Percentiles rank a stretch among this genome's conserved stretches.
Evolutionary conservation across 1,140 invertebrate species (phyloP).

Genomic region (Drosophila bipectinata): DNA sequence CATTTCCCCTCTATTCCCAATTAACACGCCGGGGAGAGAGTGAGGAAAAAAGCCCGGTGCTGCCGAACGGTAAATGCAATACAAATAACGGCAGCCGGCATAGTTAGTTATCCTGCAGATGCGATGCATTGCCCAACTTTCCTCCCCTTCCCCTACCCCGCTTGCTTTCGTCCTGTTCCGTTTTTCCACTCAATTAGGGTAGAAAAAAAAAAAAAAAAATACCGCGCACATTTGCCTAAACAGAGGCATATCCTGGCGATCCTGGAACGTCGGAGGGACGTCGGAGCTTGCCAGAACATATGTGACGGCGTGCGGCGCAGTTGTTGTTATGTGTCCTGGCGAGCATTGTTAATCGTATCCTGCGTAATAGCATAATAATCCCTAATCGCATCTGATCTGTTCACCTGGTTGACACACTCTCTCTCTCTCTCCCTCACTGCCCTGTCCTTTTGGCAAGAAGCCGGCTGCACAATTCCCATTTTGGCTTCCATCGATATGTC

Average conservation of each 20-base stretch:
- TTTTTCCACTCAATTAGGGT: conserved; percentile 80
- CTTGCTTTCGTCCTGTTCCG: conserved; percentile 3
- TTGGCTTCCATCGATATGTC: conserved; percentile 58
- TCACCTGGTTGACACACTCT: conserved; percentile 70
- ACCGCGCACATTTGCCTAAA: conserved; percentile 71
- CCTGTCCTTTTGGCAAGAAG: conserved; percentile 3
- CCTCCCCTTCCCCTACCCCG: conserved; percentile 6
- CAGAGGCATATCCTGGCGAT: background rate
- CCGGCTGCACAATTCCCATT: conserved; percentile 66
- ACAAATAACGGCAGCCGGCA: conserved; percentile 73
- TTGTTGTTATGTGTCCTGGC: conserved; percentile 54
- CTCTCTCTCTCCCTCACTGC: conserved; percentile 10
- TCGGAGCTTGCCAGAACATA: conserved; percentile 57
- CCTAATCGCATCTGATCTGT: conserved; percentile 82
- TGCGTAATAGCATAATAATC: conserved; percentile 83
- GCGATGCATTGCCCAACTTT: conserved; percentile 34
- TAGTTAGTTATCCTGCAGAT: conserved; percentile 59
- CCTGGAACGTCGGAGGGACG: conserved; percentile 1
- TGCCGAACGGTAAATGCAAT: conserved; percentile 68
- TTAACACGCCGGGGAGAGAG: conserved; percentile 55
- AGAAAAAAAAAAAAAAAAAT: conserved; percentile 61
- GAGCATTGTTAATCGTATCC: conserved; percentile 79
- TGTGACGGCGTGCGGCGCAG: conserved; percentile 77
- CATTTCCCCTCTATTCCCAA: conserved; percentile 51
- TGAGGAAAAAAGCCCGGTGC: conserved; percentile 57